These are phyloP conservation scores for Lontra canadensis DNA, from an alignment of 2,113 vertebrate genomes.

Conservation along the genomic window DNA sequence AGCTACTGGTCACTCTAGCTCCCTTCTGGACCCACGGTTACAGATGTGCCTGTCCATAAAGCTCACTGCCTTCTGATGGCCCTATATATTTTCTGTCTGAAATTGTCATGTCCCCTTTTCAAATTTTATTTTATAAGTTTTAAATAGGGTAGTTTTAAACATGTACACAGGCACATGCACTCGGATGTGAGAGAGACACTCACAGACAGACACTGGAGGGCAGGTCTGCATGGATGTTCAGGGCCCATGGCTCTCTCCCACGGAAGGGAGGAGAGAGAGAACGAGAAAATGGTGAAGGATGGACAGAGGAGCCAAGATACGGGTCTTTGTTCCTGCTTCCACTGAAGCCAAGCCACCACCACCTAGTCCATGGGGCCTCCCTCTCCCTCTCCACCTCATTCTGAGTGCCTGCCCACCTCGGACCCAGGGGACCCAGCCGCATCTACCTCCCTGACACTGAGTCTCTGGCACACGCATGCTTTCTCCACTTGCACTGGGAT, in stretches of 20 bases:
- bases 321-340: neutral
- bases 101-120: neutral
- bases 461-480: neutral
- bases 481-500: constrained; percentile 27
- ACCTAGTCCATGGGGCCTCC: neutral
- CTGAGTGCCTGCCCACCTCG: neutral
- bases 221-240: neutral
- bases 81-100: neutral
- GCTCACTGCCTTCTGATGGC: neutral
- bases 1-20: neutral
- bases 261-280: neutral
- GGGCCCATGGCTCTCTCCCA: neutral
- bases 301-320: neutral
- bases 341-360: neutral
- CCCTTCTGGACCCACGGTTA: neutral
- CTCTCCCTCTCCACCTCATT: neutral
- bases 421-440: neutral
- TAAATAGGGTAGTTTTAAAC: neutral
- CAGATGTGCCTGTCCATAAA: neutral
- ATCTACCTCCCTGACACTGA: neutral
- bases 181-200: neutral
- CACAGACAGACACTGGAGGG: neutral
- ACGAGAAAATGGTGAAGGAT: neutral
- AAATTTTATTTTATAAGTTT: constrained; percentile 15
- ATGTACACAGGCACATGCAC: too few species aligned